Conservation (phyloP, 2,888 invertebrate genomes). For the Muscina levida region DNA sequence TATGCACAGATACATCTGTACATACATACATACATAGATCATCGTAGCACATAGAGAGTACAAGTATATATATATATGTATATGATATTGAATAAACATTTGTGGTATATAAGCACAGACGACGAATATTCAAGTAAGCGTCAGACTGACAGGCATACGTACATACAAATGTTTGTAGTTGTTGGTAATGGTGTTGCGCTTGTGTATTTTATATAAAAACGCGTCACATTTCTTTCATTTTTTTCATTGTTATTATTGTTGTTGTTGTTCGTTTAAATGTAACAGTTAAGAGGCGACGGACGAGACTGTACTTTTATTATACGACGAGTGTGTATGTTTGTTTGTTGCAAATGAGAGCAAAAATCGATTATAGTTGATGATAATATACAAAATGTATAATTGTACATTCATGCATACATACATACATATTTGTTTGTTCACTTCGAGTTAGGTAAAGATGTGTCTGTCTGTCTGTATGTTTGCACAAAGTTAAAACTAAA, state of each 20-base stretch:
- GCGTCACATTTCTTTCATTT: slow-evolving; percentile 1
- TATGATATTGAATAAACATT: not conserved
- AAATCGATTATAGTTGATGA: slow-evolving; percentile 46
- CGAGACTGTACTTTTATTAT: slow-evolving; percentile 60
- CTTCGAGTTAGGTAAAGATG: too few relatives aligned
- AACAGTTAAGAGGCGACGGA: slow-evolving; percentile 30
- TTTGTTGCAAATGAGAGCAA: slow-evolving; percentile 16
- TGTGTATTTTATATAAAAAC: slow-evolving; percentile 8
- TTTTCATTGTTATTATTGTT: not conserved
- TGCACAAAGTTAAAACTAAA: too few relatives aligned
- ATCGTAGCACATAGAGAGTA: not conserved
- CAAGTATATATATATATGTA: not conserved
- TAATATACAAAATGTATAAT: slow-evolving; percentile 62
- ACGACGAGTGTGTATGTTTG: not conserved
- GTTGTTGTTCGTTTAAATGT: slow-evolving; percentile 50
- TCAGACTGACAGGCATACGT: too few relatives aligned
- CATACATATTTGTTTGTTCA: too few relatives aligned
- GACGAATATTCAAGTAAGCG: too few relatives aligned
- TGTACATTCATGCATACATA: too few relatives aligned
- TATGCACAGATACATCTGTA: not conserved
- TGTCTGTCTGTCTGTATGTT: too few relatives aligned
- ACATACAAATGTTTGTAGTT: not conserved
- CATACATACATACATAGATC: slow-evolving; percentile 8
- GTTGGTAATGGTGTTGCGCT: not conserved
- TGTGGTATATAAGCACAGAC: not conserved